Percentiles rank a stretch among this genome's conserved stretches.
These are phyloP conservation scores for Anabas testudineus DNA, from an alignment of 2,797 vertebrate genomes.

Conservation along the genomic window DNA sequence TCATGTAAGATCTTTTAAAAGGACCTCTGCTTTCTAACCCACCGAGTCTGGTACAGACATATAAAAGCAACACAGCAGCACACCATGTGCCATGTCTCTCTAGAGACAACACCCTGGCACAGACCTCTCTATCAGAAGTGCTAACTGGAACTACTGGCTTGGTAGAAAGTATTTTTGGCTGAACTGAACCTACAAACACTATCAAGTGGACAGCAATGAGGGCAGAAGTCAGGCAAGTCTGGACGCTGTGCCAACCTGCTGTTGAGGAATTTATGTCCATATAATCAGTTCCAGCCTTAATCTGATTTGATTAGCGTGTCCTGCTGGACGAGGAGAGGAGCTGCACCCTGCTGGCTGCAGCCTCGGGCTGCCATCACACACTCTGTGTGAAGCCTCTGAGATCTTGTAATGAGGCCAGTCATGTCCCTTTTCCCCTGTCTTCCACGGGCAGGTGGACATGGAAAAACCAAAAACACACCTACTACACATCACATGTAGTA, in stretches of 20 bases:
- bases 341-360: slow-evolving; percentile 52
- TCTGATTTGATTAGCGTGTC: slow-evolving; percentile 68
- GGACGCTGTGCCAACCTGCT: slow-evolving; percentile 36
- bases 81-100: too few relatives aligned
- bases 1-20: slow-evolving; percentile 26
- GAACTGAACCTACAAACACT: slow-evolving; percentile 30
- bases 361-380: slow-evolving; percentile 59
- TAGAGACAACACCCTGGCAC: not conserved
- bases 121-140: not conserved
- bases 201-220: slow-evolving; percentile 35
- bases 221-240: slow-evolving; percentile 23
- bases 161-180: slow-evolving; percentile 4
- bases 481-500: not conserved
- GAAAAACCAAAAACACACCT: slow-evolving; percentile 10
- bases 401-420: slow-evolving; percentile 60
- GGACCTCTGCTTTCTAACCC: slow-evolving; percentile 8
- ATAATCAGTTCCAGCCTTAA: slow-evolving; percentile 52
- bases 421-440: slow-evolving; percentile 25
- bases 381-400: slow-evolving; percentile 39
- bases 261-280: slow-evolving; percentile 28
- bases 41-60: slow-evolving; percentile 4
- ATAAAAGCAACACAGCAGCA: too few relatives aligned
- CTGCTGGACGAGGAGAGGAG: slow-evolving; percentile 51
- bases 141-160: slow-evolving; percentile 5
- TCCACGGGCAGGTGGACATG: slow-evolving; percentile 2